Evolutionary conservation across 2,888 invertebrate species (phyloP).

Genomic region (Tachystola acroxantha): DNA sequence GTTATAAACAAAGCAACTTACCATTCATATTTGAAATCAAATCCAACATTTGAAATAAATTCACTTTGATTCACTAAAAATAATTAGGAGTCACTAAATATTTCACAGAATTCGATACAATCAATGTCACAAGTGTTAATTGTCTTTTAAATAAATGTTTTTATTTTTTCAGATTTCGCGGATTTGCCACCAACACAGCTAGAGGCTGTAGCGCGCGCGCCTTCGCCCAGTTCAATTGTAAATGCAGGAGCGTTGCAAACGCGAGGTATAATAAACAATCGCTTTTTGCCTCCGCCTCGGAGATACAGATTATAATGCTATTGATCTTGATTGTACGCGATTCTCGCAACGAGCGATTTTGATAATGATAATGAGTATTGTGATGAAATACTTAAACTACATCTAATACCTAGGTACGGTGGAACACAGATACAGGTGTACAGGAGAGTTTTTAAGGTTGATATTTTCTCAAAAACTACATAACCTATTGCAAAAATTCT

Average conservation of each 20-base stretch:
- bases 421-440: too few relatives aligned
- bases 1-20: neutral
- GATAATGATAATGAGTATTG: constrained; percentile 2
- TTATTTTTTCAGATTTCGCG: neutral
- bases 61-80: too few relatives aligned
- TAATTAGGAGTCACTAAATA: too few relatives aligned
- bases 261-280: constrained; percentile 29
- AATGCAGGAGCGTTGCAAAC: constrained; percentile 26
- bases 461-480: too few relatives aligned
- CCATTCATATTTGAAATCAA: constrained; percentile 1
- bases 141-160: too few relatives aligned
- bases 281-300: constrained; percentile 1
- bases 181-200: neutral
- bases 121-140: too few relatives aligned
- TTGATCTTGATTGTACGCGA: constrained; percentile 4
- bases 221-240: constrained; percentile 24
- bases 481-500: too few relatives aligned
- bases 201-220: constrained; percentile 29
- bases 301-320: neutral
- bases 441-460: too few relatives aligned
- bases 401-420: too few relatives aligned
- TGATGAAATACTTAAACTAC: neutral
- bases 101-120: too few relatives aligned
- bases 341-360: neutral
- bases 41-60: neutral